Base-by-base conservation (phyloP, 2,113 vertebrate species). In the Pao palembangensis region DNA sequence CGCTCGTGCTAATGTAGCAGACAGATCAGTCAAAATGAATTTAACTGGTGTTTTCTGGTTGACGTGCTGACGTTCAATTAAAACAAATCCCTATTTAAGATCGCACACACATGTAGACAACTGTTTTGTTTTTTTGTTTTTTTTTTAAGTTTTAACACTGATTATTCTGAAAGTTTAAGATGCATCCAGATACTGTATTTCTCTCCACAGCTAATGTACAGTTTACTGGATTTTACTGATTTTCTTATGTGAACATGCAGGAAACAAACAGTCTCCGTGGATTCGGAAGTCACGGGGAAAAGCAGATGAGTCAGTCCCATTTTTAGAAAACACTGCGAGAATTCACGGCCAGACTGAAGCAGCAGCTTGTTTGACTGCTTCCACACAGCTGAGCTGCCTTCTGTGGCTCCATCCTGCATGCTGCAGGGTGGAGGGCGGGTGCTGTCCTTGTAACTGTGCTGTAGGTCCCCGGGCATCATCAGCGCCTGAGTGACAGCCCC, bases 301-400 rank as follows among this genome's bases (percentile, higher is more conserved):
- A 64, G 55, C 53, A 28, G 60, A 61, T 69, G 57, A 74, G 58
- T 64, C 75, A 58, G 73, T 55, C 15, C 63, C 2, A 47, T 59
- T 64, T 77, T 80, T 55, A 13, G 67, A 69, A 77, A 71, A 63
- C 77, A 61, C 55, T 69, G 75, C 58, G 50, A 61, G 71, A 62
- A 70, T 75, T 75, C 71, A 73, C 73, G 66, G 69, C 72, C 66
- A 69, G 70, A 67, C 75, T 69, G 73, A 79, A 80, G 76, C 44
- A 80, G 86, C 84, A 88, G 86, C 86, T 88, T 86, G 86, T 86
- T 73, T 61, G 79, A 83, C 75, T 46, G 66, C 81, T 82, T 63
- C 72, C 82, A 65, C 84, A 72, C 86, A 88, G 84, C 84, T 86
- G 86, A 88, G 82, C 86, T 85, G 64, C 86, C 80, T 80, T 85